Percentiles rank a stretch among this genome's conserved stretches.
Evolutionary conservation across 1,140 invertebrate species (phyloP).

Genomic region (Ephestia elutella): DNA sequence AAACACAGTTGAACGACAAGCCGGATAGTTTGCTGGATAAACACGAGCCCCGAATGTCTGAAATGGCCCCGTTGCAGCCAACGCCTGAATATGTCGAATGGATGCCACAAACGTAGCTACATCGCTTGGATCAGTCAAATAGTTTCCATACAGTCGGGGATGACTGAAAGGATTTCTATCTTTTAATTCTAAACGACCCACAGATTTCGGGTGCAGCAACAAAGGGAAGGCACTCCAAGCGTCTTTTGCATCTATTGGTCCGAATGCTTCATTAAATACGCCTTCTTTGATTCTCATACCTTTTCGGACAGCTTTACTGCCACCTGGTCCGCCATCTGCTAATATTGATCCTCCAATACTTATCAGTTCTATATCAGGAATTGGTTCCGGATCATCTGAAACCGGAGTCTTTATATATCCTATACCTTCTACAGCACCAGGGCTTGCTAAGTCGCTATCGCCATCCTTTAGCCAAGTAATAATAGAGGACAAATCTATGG

Average conservation of each 20-base stretch:
- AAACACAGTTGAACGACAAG: constrained; percentile 59
- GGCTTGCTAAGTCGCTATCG: constrained; percentile 64
- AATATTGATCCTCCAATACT: constrained; percentile 74
- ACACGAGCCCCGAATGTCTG: constrained; percentile 67
- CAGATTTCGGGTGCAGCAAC: constrained; percentile 77
- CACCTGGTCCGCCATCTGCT: constrained; percentile 73
- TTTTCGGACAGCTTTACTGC: constrained; percentile 75
- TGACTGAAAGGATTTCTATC: constrained; percentile 77
- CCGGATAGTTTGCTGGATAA: constrained; percentile 60
- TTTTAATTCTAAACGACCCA: constrained; percentile 76
- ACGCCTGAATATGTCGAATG: constrained; percentile 61
- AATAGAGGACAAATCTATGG: constrained; percentile 23
- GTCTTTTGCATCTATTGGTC: constrained; percentile 64
- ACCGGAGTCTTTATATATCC: constrained; percentile 78
- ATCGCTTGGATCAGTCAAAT: constrained; percentile 74
- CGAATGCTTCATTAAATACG: constrained; percentile 76
- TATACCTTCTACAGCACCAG: constrained; percentile 78
- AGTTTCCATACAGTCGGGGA: constrained; percentile 80
- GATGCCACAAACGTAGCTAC: constrained; percentile 68
- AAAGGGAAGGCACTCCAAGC: constrained; percentile 73
- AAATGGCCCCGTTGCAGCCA: constrained; percentile 68
- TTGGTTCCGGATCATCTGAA: constrained; percentile 72
- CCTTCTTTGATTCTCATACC: constrained; percentile 75
- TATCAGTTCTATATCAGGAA: constrained; percentile 80
- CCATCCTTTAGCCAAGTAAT: constrained; percentile 66